phyloP scores from a whole-genome alignment of 2,113 vertebrate genomes.

The Gorsachius goisagi region DNA sequence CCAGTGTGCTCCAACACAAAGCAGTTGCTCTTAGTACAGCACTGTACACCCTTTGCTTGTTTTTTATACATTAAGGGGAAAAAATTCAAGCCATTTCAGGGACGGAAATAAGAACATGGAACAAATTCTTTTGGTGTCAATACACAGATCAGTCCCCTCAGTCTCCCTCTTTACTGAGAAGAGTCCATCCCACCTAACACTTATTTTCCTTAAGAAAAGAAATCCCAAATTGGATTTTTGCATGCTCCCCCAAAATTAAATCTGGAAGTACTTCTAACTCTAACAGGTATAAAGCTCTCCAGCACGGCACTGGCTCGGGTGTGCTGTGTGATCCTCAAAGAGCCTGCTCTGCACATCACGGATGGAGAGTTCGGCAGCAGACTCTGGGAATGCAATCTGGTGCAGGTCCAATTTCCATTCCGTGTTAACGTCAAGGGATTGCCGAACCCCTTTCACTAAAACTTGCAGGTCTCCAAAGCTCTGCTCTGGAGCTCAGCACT shows the following conservation, averaged over 20 bases:
- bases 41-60: not conserved
- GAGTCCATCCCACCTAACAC: not conserved
- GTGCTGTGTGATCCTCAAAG: not conserved
- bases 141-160: not conserved
- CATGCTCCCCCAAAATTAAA: not conserved
- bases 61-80: constrained; percentile 42
- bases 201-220: not conserved
- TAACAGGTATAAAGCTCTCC: not conserved
- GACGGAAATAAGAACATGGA: not conserved
- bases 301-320: not conserved
- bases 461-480: not conserved
- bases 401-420: not conserved
- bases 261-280: constrained; percentile 19
- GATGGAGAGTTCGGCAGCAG: not conserved
- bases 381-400: not conserved
- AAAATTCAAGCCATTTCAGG: constrained; percentile 30
- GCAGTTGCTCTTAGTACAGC: not conserved
- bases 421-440: not conserved
- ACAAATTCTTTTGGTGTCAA: not conserved
- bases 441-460: not conserved
- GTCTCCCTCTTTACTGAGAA: not conserved
- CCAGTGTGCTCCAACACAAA: not conserved
- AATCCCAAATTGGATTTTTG: not conserved
- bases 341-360: not conserved
- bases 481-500: not conserved